Evolutionary conservation across 2,888 invertebrate species (phyloP).

Genomic region (Oxyteleia sp.): DNA sequence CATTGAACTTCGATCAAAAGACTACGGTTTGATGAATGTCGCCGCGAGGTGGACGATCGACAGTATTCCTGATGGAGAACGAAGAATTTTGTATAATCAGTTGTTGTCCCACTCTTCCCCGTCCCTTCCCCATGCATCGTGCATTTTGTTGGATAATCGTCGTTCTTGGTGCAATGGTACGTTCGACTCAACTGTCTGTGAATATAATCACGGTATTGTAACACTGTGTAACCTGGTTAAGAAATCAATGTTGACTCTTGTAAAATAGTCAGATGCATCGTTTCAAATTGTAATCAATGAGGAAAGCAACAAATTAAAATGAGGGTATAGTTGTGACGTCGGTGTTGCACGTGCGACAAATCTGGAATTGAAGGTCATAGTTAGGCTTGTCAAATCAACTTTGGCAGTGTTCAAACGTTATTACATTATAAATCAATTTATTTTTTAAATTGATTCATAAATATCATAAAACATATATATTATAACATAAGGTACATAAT

Average conservation of each 20-base stretch:
- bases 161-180: constrained; percentile 13
- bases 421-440: too few species aligned
- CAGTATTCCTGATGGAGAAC: constrained; percentile 36
- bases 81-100: neutral
- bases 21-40: constrained; percentile 9
- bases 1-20: constrained; percentile 23
- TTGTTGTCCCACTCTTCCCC: neutral
- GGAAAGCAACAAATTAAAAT: constrained; percentile 14
- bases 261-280: constrained; percentile 48
- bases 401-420: too few species aligned
- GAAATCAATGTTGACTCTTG: constrained; percentile 56
- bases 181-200: constrained; percentile 26
- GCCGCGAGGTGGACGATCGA: too few species aligned
- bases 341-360: constrained; percentile 38
- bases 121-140: constrained; percentile 3
- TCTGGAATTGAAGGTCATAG: constrained; percentile 47
- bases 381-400: too few species aligned
- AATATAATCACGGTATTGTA: constrained; percentile 28
- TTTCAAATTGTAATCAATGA: constrained; percentile 35
- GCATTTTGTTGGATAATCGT: constrained; percentile 27
- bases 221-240: constrained; percentile 30
- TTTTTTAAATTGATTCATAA: too few species aligned
- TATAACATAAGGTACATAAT: too few species aligned
- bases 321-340: constrained; percentile 31
- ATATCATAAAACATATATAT: too few species aligned